phyloP scores from a whole-genome alignment of 1,140 invertebrate genomes.

The Bactericera cockerelli region DNA sequence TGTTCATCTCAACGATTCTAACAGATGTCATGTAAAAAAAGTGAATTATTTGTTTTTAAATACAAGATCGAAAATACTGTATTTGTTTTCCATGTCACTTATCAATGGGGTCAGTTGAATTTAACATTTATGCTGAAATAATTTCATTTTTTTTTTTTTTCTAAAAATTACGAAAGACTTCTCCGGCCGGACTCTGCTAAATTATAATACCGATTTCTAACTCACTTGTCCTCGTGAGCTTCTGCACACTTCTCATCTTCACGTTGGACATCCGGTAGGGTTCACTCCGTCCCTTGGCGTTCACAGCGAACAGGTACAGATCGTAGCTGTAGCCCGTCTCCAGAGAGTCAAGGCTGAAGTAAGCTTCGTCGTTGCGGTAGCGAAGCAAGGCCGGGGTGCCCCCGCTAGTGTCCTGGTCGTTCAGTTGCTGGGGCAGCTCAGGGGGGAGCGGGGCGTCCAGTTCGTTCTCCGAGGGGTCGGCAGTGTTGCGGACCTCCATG shows the following conservation, averaged over 20 bases:
- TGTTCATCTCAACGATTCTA: too few species aligned
- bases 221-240: not conserved
- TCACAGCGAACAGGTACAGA: conserved; percentile 40
- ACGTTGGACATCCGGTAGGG: conserved; percentile 32
- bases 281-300: conserved; percentile 41
- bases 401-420: not conserved
- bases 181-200: too few species aligned
- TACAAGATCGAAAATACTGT: too few species aligned
- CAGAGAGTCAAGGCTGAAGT: conserved; percentile 17
- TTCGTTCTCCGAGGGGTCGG: not conserved
- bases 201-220: too few species aligned
- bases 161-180: too few species aligned
- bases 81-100: too few species aligned
- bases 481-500: conserved; percentile 48
- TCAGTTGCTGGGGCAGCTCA: not conserved
- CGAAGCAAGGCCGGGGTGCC: not conserved
- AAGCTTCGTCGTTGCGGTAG: not conserved
- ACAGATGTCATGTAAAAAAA: too few species aligned
- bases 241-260: not conserved
- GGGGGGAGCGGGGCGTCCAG: not conserved
- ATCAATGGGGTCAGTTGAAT: too few species aligned
- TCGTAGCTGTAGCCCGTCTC: conserved; percentile 32
- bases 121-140: too few species aligned
- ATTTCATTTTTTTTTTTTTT: too few species aligned
- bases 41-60: too few species aligned